Percentiles rank a stretch among this genome's conserved stretches.
Conservation (phyloP, 2,888 invertebrate species). For the Hydroisotoma schaefferi region DNA sequence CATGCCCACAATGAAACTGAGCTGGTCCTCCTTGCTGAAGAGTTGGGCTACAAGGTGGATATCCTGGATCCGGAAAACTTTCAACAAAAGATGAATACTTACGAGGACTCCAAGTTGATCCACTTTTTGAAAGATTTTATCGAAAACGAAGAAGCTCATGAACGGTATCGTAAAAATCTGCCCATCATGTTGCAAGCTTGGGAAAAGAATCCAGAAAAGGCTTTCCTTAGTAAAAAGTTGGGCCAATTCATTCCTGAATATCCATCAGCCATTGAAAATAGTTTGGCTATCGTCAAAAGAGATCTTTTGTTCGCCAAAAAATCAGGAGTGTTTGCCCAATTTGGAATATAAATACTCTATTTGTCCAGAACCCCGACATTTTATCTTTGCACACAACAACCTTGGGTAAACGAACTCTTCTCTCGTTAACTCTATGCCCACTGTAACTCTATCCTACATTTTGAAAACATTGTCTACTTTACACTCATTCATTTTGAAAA, state of each 20-base stretch:
- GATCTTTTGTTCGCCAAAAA: conserved; percentile 19
- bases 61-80: conserved; percentile 24
- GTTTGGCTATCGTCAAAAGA: conserved; percentile 16
- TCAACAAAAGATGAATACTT: conserved; percentile 1
- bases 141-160: conserved; percentile 21
- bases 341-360: conserved; percentile 5
- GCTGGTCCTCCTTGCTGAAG: conserved; percentile 22
- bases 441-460: too few species aligned
- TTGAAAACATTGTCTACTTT: not conserved
- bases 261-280: conserved; percentile 7
- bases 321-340: conserved; percentile 26
- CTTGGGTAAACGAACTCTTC: too few species aligned
- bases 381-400: too few species aligned
- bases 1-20: conserved; percentile 22
- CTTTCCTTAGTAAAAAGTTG: conserved; percentile 20
- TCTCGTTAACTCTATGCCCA: too few species aligned
- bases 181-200: conserved; percentile 22
- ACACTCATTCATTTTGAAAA: too few species aligned
- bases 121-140: conserved; percentile 10
- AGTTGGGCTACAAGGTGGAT: conserved; percentile 22
- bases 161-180: conserved; percentile 10
- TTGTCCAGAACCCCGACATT: not conserved
- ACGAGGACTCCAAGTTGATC: conserved; percentile 8
- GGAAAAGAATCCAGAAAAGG: conserved; percentile 19
- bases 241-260: conserved; percentile 23